Conservation (phyloP, 2,113 vertebrate species). For the Nesogale talazaci region DNA sequence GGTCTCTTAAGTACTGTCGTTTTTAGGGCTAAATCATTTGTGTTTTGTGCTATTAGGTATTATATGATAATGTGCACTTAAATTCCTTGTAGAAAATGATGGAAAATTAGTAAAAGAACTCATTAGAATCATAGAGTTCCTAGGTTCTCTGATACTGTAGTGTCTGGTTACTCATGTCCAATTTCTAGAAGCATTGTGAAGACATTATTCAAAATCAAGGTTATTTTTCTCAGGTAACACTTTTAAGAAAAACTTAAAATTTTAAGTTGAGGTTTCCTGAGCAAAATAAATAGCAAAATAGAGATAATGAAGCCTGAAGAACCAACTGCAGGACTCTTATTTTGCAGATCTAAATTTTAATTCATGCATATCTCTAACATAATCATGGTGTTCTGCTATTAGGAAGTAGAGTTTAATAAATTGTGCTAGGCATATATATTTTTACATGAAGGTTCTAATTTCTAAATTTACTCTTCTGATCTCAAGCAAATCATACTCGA, state of each 20-base stretch:
- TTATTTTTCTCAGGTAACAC: conserved; percentile 25
- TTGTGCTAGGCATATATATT: conserved; percentile 28
- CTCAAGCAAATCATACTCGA: conserved; percentile 47
- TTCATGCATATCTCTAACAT: conserved; percentile 23
- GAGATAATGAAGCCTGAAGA: not conserved
- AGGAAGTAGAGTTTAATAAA: conserved; percentile 58
- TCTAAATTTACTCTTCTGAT: conserved; percentile 54
- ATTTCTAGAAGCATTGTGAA: not conserved
- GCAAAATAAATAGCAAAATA: conserved; percentile 42
- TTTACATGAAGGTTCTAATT: conserved; percentile 59
- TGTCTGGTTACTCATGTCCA: not conserved
- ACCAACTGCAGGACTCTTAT: conserved; percentile 3
- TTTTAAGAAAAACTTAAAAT: conserved; percentile 50
- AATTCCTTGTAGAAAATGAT: conserved; percentile 40
- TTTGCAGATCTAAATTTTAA: conserved; percentile 53
- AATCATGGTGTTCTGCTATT: conserved; percentile 40
- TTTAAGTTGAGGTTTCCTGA: conserved; percentile 51
- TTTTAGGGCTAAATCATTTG: conserved; percentile 43
- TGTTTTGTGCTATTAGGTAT: conserved; percentile 49
- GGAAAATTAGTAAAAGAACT: conserved; percentile 1
- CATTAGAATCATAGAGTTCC: conserved; percentile 19
- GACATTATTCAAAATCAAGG: conserved; percentile 49
- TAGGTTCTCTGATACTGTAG: conserved; percentile 16
- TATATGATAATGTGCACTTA: conserved; percentile 38
- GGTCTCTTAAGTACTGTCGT: not conserved